Conservation (phyloP, 2,797 vertebrate genomes). For the Iguana delicatissima region DNA sequence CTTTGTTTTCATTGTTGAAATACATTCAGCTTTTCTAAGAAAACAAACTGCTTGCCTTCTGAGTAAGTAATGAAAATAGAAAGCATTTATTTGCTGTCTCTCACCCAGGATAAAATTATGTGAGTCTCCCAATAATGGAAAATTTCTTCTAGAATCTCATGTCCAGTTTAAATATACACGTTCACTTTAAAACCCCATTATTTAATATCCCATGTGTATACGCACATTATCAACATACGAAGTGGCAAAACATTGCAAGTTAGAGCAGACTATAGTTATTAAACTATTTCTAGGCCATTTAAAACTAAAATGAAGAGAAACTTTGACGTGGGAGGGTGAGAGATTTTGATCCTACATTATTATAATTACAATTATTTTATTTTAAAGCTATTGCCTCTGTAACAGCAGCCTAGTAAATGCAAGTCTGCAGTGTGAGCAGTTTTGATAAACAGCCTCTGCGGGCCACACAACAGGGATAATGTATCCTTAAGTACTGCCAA, state of each 20-base stretch:
- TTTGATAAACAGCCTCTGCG: conserved; percentile 89
- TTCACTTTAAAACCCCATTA: neutral
- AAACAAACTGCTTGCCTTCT: neutral
- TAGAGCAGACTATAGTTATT: neutral
- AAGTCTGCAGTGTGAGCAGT: conserved; percentile 86
- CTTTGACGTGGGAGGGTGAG: conserved; percentile 71
- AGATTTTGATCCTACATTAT: conserved; percentile 55
- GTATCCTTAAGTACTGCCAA: conserved; percentile 90
- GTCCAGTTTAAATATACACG: neutral
- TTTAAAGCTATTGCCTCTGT: conserved; percentile 80
- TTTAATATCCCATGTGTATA: neutral
- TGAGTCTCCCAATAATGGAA: neutral
- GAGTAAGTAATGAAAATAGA: neutral
- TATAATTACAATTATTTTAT: conserved; percentile 63
- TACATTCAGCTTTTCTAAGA: conserved; percentile 29
- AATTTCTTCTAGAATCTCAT: neutral
- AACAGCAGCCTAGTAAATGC: conserved; percentile 82
- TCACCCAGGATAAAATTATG: neutral
- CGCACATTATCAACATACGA: neutral
- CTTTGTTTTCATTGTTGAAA: conserved; percentile 6
- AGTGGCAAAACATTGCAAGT: neutral
- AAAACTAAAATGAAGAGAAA: conserved; percentile 79
- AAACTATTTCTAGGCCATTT: conserved; percentile 58
- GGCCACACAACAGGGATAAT: conserved; percentile 89
- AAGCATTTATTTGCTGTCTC: neutral